Evolutionary conservation across 2,113 vertebrate species (phyloP).

Genomic region (Tachuris rubrigastra): DNA sequence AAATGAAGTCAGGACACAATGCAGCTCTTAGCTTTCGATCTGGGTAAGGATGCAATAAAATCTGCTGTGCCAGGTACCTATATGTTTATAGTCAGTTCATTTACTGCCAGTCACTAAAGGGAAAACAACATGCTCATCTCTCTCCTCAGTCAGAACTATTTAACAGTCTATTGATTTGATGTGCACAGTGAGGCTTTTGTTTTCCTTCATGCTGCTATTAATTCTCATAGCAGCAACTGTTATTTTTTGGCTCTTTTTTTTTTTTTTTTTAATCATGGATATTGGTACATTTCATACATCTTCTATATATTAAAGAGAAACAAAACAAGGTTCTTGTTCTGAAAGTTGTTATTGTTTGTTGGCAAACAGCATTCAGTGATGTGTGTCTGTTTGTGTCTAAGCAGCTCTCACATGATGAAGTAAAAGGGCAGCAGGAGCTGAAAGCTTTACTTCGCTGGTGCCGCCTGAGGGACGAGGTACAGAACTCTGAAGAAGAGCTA

Average conservation of each 20-base stretch:
- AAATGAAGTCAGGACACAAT: neutral
- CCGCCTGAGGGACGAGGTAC: conserved; percentile 87
- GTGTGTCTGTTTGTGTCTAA: neutral
- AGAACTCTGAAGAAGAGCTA: conserved; percentile 86
- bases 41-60: neutral
- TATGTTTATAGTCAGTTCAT: neutral
- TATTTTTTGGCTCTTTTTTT: neutral
- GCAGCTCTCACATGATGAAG: conserved; percentile 78
- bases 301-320: neutral
- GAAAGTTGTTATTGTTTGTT: neutral
- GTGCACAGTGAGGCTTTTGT: neutral
- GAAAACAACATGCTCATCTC: neutral
- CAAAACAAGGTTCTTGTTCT: neutral
- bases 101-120: neutral
- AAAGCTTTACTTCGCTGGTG: conserved; percentile 88
- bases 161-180: neutral
- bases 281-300: neutral
- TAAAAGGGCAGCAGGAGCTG: conserved; percentile 79
- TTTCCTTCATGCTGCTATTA: neutral
- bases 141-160: neutral
- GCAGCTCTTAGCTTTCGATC: neutral
- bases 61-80: neutral
- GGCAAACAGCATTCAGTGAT: neutral
- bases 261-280: neutral
- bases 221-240: neutral